Evolutionary conservation across 1,140 invertebrate genomes (phyloP).

Genomic region (Platyura marginata): DNA sequence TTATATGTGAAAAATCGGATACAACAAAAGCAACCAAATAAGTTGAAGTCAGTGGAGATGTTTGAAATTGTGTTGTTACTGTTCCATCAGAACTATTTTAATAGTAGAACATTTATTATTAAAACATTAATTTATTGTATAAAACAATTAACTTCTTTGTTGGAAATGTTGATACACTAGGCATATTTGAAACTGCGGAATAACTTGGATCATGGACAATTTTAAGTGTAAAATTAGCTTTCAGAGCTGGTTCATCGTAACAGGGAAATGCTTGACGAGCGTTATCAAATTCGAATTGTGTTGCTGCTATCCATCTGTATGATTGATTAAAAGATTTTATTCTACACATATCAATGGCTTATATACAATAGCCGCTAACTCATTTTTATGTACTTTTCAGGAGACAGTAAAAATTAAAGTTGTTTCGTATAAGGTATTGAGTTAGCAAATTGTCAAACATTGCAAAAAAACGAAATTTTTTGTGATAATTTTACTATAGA

Average conservation of each 20-base stretch:
- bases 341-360: no score
- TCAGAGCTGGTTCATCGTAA: slow-evolving; percentile 73
- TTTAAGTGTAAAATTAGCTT: slow-evolving; percentile 44
- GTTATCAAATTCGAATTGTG: slow-evolving; percentile 64
- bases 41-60: slow-evolving; percentile 46
- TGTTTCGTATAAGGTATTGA: no score
- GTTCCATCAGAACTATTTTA: slow-evolving; percentile 7
- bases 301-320: slow-evolving; percentile 46
- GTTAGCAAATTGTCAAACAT: no score
- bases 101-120: no score
- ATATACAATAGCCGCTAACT: no score
- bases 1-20: slow-evolving; percentile 34
- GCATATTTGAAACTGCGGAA: slow-evolving; percentile 37
- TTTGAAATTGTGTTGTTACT: slow-evolving; percentile 27
- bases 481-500: no score
- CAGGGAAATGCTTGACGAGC: slow-evolving; percentile 72
- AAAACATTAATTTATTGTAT: no score
- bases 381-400: no score
- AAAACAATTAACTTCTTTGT: neutral
- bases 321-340: slow-evolving; percentile 5
- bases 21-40: slow-evolving; percentile 51
- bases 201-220: slow-evolving; percentile 32
- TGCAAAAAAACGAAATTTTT: no score
- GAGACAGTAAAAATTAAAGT: no score
- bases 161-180: slow-evolving; percentile 9